These are phyloP conservation scores for Drosophila kurseongensis DNA, from an alignment of 1,140 invertebrate genomes.

Conservation along the genomic window DNA sequence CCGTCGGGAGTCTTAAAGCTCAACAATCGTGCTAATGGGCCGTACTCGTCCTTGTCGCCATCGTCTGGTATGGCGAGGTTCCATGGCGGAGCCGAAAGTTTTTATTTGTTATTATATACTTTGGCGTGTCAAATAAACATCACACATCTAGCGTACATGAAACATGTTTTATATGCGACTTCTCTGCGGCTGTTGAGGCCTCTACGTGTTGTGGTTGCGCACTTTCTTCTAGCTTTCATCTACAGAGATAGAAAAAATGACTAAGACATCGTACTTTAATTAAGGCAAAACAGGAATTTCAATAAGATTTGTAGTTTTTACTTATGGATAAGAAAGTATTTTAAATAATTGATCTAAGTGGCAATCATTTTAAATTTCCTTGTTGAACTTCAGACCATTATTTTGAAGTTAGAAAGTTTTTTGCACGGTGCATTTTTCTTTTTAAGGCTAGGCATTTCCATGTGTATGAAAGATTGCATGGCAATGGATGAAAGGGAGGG, in stretches of 20 bases:
- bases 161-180: slow-evolving; percentile 76
- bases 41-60: slow-evolving; percentile 59
- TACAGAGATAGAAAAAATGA: background rate
- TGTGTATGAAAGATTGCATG: slow-evolving; percentile 41
- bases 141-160: slow-evolving; percentile 79
- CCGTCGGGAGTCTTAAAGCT: slow-evolving; percentile 71
- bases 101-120: slow-evolving; percentile 83
- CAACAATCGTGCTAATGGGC: slow-evolving; percentile 81
- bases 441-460: slow-evolving; percentile 62
- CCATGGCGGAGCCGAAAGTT: slow-evolving; percentile 70
- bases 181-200: slow-evolving; percentile 35
- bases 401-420: background rate
- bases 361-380: no score
- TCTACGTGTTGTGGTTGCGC: slow-evolving; percentile 75
- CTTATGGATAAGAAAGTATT: no score
- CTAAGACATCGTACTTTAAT: no score
- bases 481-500: background rate
- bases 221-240: slow-evolving; percentile 38
- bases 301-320: no score
- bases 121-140: slow-evolving; percentile 83
- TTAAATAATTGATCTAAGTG: no score
- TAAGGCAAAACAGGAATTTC: no score
- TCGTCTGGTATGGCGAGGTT: slow-evolving; percentile 38
- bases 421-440: slow-evolving; percentile 10
- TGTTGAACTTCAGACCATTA: no score